A percentile compares a stretch with the other conserved stretches of the same genome.
These are phyloP conservation scores for Parus major DNA, from an alignment of 2,113 vertebrate genomes.

Conservation along the genomic window DNA sequence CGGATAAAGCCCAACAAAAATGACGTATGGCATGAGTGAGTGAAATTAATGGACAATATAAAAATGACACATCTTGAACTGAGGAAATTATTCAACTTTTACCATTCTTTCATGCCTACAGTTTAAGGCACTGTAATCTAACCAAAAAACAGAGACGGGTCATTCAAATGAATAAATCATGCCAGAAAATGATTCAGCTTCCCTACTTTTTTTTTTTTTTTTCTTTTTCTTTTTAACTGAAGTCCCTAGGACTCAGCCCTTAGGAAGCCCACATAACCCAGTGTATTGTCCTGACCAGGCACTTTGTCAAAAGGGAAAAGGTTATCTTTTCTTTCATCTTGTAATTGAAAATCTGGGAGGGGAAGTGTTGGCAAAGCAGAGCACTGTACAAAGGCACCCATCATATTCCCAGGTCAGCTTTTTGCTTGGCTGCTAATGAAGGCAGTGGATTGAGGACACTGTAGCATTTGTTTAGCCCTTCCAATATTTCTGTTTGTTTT, in stretches of 20 bases:
- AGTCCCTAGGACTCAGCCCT: background rate
- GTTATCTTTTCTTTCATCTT: constrained; percentile 29
- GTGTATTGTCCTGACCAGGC: background rate
- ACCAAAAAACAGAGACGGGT: constrained; percentile 26
- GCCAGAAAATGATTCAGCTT: constrained; percentile 71
- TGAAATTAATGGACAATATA: constrained; percentile 58
- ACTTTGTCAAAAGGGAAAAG: background rate
- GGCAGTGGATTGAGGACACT: background rate
- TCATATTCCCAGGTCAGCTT: background rate
- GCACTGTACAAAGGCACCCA: background rate
- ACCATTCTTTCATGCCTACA: constrained; percentile 45
- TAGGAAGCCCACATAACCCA: background rate
- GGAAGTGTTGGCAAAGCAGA: background rate
- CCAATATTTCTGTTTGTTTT: background rate
- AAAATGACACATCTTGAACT: constrained; percentile 37
- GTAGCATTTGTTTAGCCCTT: background rate
- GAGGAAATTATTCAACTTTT: constrained; percentile 66
- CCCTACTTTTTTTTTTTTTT: background rate
- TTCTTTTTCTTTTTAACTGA: background rate
- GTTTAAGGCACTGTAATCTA: constrained; percentile 14
- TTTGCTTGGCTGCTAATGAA: background rate
- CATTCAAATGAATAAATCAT: constrained; percentile 52
- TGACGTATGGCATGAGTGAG: background rate
- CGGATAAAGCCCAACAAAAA: background rate
- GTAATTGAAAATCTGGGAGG: constrained; percentile 17